phyloP scores from a whole-genome alignment of 1,140 invertebrate species.

The Papilio xuthus region DNA sequence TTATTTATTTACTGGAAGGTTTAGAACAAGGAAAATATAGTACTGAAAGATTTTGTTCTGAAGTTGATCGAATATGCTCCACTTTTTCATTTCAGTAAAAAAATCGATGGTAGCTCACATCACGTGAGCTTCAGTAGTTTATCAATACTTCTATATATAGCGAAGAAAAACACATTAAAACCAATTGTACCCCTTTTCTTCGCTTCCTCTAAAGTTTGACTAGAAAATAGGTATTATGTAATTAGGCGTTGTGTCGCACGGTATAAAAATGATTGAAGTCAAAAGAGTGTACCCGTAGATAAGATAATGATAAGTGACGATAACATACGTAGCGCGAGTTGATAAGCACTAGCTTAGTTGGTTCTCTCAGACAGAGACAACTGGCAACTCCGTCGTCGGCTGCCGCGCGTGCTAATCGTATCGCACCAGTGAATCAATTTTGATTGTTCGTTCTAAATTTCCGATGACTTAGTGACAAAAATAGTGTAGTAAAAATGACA shows the following conservation, averaged over 20 bases:
- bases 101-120: not conserved
- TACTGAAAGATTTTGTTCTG: not conserved
- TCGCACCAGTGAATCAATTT: conserved; percentile 63
- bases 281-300: not conserved
- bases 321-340: not conserved
- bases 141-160: not conserved
- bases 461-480: conserved; percentile 63
- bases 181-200: not conserved
- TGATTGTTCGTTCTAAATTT: conserved; percentile 68
- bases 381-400: conserved; percentile 46
- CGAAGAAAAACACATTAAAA: not conserved
- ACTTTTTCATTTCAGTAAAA: not conserved
- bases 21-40: not conserved
- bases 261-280: not conserved
- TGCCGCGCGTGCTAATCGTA: conserved; percentile 58
- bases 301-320: conserved; percentile 1
- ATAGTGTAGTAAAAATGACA: conserved; percentile 76
- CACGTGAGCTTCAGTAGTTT: not conserved
- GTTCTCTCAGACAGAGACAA: conserved; percentile 33
- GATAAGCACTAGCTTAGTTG: conserved; percentile 10
- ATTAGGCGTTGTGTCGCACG: not conserved
- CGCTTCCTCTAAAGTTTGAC: not conserved
- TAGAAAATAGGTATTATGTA: not conserved
- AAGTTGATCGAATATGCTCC: not conserved
- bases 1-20: not conserved